These are phyloP conservation scores for Taeniopygia guttata DNA, from an alignment of 2,797 vertebrate genomes.

Conservation along the genomic window DNA sequence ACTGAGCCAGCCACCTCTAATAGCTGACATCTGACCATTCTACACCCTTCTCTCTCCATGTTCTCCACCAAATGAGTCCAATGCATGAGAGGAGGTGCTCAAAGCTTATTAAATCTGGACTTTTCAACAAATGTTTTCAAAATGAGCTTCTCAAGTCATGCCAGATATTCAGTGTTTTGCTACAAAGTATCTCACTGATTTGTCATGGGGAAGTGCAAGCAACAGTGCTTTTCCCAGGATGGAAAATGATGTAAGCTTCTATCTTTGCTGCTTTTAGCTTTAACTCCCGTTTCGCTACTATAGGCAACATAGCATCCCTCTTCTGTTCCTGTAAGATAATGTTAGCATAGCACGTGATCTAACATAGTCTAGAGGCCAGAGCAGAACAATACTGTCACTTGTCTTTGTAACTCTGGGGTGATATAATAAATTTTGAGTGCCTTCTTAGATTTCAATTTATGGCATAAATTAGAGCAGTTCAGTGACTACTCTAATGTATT, in stretches of 20 bases:
- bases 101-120: neutral
- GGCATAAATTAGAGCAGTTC: conserved; percentile 29
- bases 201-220: neutral
- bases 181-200: neutral
- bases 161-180: neutral
- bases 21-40: neutral
- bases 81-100: neutral
- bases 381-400: conserved; percentile 15
- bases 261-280: neutral
- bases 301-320: neutral
- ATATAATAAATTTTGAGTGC: neutral
- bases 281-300: neutral
- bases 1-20: neutral
- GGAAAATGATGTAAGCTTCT: neutral
- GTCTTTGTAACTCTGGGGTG: neutral
- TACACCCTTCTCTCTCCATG: neutral
- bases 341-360: neutral
- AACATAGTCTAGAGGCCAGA: neutral
- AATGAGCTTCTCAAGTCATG: neutral
- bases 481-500: neutral
- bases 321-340: neutral
- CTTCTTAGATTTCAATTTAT: conserved; percentile 25
- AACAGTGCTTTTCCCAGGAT: neutral
- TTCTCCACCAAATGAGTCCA: neutral
- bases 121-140: neutral